A percentile compares a stretch with the other conserved stretches of the same genome.
phyloP scores from a whole-genome alignment of 2,888 invertebrate species.

The Meliscaeva auricollis region DNA sequence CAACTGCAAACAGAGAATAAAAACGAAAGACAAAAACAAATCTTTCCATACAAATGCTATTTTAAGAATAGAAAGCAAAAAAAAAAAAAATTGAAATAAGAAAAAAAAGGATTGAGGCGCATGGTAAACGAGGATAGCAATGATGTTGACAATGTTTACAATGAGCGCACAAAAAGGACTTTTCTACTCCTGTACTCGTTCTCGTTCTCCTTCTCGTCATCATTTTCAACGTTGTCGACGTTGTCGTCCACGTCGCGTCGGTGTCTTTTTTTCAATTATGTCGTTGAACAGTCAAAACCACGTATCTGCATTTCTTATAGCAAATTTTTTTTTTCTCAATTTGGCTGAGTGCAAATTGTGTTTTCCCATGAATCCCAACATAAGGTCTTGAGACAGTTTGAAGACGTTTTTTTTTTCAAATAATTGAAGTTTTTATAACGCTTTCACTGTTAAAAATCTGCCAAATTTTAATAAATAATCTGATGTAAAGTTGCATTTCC shows the following conservation, averaged over 20 bases:
- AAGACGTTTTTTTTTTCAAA: no score
- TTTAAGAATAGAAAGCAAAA: slow-evolving; percentile 43
- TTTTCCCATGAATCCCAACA: no score
- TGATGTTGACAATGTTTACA: slow-evolving; percentile 69
- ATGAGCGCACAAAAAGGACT: slow-evolving; percentile 66
- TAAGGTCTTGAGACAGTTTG: no score
- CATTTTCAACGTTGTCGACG: neutral
- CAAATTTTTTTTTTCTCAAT: no score
- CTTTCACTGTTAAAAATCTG: no score
- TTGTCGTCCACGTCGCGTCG: slow-evolving; percentile 1
- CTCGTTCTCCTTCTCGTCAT: slow-evolving; percentile 8
- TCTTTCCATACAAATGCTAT: slow-evolving; percentile 47
- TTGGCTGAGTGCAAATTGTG: no score
- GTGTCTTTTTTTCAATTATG: slow-evolving; percentile 32
- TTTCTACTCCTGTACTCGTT: neutral
- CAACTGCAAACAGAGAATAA: slow-evolving; percentile 43
- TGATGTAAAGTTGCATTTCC: no score
- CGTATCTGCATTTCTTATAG: neutral
- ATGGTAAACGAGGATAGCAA: slow-evolving; percentile 61
- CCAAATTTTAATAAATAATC: no score
- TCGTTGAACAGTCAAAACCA: neutral
- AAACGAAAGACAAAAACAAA: slow-evolving; percentile 15
- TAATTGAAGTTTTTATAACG: no score
- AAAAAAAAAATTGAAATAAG: slow-evolving; percentile 13
- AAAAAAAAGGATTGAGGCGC: slow-evolving; percentile 37